Evolutionary conservation across 2,888 invertebrate genomes (phyloP).

Genomic region (Sarcophaga rosellei): DNA sequence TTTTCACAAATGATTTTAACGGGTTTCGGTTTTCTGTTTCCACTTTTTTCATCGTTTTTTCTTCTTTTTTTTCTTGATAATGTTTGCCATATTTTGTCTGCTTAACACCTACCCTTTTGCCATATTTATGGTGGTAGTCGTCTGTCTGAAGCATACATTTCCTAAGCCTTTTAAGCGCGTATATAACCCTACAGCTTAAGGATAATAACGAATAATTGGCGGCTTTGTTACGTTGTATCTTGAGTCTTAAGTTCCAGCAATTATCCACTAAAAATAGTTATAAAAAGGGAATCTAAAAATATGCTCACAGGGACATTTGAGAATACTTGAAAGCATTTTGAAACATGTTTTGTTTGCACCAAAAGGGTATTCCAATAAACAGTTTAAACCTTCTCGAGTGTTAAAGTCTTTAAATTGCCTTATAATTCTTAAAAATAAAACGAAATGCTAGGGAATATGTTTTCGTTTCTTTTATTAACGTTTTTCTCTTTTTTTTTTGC

Average conservation of each 20-base stretch:
- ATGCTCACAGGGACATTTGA: not conserved
- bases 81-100: not conserved
- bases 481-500: not conserved
- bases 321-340: not conserved
- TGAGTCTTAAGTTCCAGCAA: too few species aligned
- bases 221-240: too few species aligned
- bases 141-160: too few species aligned
- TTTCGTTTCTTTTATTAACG: not conserved
- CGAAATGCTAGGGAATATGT: not conserved
- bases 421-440: slow-evolving; percentile 24
- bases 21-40: not conserved
- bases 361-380: not conserved
- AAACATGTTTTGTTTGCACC: not conserved
- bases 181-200: too few species aligned
- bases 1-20: slow-evolving; percentile 38
- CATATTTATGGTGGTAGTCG: not conserved
- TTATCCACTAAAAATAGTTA: too few species aligned
- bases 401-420: slow-evolving; percentile 23
- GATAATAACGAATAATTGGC: too few species aligned
- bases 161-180: too few species aligned
- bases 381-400: too few species aligned
- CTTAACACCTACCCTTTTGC: not conserved
- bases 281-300: not conserved
- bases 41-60: too few species aligned
- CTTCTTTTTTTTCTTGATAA: not conserved